Evolutionary conservation across 2,888 invertebrate genomes (phyloP), one percentile per base, ranked within the genome.

Genomic region (Lepidonotus clava): DNA sequence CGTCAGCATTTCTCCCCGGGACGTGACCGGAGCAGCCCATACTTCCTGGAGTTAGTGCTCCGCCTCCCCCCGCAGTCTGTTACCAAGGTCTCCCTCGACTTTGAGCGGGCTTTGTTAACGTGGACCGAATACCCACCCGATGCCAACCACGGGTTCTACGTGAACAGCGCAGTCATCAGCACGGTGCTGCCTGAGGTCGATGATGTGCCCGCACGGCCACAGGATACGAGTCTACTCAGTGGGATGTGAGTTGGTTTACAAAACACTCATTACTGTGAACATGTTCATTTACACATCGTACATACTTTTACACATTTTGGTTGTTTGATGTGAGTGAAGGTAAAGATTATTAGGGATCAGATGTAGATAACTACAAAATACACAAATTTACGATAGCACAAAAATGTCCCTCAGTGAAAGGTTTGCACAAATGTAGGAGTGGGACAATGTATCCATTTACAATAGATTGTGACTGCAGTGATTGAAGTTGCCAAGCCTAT

Each of bases 101-200:
- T 99, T 95, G 98, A 98, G 94, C 97, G 97, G 94, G 97, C 98
- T n/a, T 98, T 99, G 93, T 95, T 99, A 5, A 98, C 98, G 95
- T 99, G 99, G 98, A 97, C 98, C 92, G 99, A 99, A 94, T 99
- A 99, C 95, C 99, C 99, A 21, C 99, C 99, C 0, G 99, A 99
- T 96, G 99, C 99, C 0, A 99, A 99, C 95, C 99, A 99, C 95
- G 99, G 99, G 0, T 98, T 99, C 94, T 98, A 98, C 93, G 96
- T 99, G 92, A 97, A 98, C 5, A 97, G 98, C 41, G 97, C 98
- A 28, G 95, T 98, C 77, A 96, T 99, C 87, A 96, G 97, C 46
- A 96, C 97, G 1, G 95, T 96, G 89, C 94, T 98, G 89, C 97
- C 98, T 0, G 95, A 66, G 32, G 96, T 84, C 8, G 66, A 4